These are phyloP conservation scores for Callocephalon fimbriatum DNA, from an alignment of 2,113 vertebrate species.

Conservation along the genomic window DNA sequence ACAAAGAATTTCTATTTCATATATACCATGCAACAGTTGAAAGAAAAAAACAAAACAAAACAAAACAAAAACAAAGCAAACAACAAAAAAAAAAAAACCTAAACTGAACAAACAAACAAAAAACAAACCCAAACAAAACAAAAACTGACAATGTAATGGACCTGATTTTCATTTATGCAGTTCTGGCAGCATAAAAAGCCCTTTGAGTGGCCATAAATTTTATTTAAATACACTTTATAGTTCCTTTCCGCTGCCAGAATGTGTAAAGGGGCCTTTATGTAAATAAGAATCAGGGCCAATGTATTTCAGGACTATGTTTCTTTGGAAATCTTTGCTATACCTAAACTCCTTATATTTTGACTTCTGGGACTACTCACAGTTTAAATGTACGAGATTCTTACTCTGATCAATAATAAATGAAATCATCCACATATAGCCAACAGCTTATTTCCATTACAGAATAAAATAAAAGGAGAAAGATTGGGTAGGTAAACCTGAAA, in stretches of 20 bases:
- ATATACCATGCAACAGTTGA: neutral
- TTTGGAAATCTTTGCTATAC: conserved; percentile 21
- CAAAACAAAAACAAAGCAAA: neutral
- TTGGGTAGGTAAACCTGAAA: neutral
- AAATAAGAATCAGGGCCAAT: neutral
- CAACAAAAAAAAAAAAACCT: neutral
- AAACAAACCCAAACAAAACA: neutral
- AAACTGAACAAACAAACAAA: neutral
- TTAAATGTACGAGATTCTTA: neutral
- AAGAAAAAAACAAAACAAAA: neutral
- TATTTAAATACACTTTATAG: neutral
- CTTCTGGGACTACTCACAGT: neutral
- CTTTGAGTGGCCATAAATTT: neutral
- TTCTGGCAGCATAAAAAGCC: neutral
- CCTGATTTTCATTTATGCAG: neutral
- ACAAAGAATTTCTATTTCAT: neutral
- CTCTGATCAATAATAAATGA: neutral
- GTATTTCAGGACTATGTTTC: neutral
- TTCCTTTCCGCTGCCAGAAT: neutral
- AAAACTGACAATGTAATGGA: neutral
- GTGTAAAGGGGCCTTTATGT: neutral
- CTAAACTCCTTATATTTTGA: neutral
- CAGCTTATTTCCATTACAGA: neutral
- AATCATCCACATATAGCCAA: neutral
- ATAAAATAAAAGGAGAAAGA: neutral